Base-by-base conservation (phyloP, 2,888 invertebrate genomes). In the Agonopterix alstromeriana region DNA sequence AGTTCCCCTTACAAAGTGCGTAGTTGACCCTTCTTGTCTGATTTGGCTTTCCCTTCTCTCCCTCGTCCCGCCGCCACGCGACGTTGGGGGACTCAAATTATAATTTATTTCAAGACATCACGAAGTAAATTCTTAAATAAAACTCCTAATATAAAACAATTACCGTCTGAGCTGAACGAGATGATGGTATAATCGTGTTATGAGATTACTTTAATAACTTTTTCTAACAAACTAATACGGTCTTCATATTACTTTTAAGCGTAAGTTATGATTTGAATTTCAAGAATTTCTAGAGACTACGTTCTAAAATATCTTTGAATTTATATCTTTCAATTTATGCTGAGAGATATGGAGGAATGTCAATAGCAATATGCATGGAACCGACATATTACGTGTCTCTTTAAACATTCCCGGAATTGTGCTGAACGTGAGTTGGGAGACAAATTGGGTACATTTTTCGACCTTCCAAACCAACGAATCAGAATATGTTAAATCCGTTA, bases 11-110 rank as follows among this genome's bases (percentile, higher is more conserved):
- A 53, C 51, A 53, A 58, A 57, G 51, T 57, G 61, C 67, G 60
- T 61, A 70, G 65, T 73, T 77, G 77, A 79, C 77, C 79, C 73
- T 70, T 66, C 70, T 65, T 60, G 64, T 67, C 75, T 73, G 72
- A 73, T 71, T 73, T 67, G 66, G 67, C 59, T 27, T 60, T 55
- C 27, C 57, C 67, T 45, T 62, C 60, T 62, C 64, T 65, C 65
- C 65, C 64, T 60, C 48, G 55, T 61, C 41, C 43, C 38, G 10
- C 35, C 11, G 54, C 61, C 45, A 36, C 49, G 43, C 43, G 58
- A 57, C 61, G 58, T 55, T 58, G 58, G 63, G 65, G 70, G 63
- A 65, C 66, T 67, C 67, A 76, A 75, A 81, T 77, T 73, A 73
- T 73, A 76, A 79, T 77, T 72, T 70, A 69, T 70, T 67, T 67